These are phyloP conservation scores for Pontoporia blainvillei DNA, from an alignment of 2,113 vertebrate genomes.

Conservation along the genomic window DNA sequence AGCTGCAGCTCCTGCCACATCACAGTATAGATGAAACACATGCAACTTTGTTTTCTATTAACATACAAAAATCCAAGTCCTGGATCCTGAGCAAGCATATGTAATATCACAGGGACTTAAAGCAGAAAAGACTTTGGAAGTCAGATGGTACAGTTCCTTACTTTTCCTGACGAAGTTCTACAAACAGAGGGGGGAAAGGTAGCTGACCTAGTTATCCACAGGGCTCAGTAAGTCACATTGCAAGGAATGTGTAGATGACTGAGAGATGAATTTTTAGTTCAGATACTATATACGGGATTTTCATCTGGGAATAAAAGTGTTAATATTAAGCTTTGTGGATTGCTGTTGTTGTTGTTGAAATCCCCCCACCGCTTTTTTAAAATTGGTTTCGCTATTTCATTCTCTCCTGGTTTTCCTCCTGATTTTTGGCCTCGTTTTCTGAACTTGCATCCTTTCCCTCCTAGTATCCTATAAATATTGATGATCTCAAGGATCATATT, in stretches of 20 bases:
- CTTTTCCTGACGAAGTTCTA: background rate
- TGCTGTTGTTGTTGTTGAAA: background rate
- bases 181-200: background rate
- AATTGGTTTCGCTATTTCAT: background rate
- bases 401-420: background rate
- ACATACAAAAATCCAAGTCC: background rate
- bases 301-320: background rate
- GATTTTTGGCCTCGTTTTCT: background rate
- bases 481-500: background rate
- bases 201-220: background rate
- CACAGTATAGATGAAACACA: slow-evolving; percentile 30
- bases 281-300: background rate
- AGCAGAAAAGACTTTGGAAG: background rate
- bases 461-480: background rate
- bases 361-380: background rate
- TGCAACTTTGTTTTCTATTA: slow-evolving; percentile 49
- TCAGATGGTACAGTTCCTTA: background rate
- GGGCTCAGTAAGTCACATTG: background rate
- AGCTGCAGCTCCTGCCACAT: slow-evolving; percentile 28
- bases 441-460: background rate
- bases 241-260: background rate
- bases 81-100: background rate
- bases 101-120: background rate
- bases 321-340: background rate
- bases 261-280: background rate